Evolutionary conservation across 2,797 vertebrate genomes (phyloP), one percentile per base, ranked within the genome.

Genomic region (Xyrichtys novacula): DNA sequence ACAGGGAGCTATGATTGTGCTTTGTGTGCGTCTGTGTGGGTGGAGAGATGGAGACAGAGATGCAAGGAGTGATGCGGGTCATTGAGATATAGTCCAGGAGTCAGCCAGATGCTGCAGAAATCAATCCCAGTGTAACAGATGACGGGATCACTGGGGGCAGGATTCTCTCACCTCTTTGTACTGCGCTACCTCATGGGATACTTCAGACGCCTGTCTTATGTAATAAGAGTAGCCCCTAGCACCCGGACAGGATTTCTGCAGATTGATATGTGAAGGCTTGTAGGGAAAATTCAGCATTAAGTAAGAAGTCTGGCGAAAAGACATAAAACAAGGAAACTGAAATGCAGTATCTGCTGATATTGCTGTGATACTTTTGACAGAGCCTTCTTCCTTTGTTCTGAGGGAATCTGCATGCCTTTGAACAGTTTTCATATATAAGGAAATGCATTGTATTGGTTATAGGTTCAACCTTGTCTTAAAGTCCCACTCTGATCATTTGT

Each of bases 91-190:
- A 80, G 71, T 83, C 78, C 72, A 40, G 62, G 71, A 43, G 77
- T 65, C 52, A 78, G 72, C 65, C 83, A 86, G 84, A 81, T 86
- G 85, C 78, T 81, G 57, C 72, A 81, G 59, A 80, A 91, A 85
- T 86, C 83, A 74, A 76, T 87, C 71, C 57, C 46, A 54, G 70
- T 61, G 58, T 62, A 86, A 66, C 79, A 84, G 85, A 86, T 89
- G 83, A 78, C 39, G 36, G 69, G 75, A 89, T 86, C 74, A 80
- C 67, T 34, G 29, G 49, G 58, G 65, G 76, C 76, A 56, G 47
- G 78, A 58, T 69, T 77, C 47, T 56, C 59, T 87, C 73, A 75
- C 80, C 80, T 82, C 71, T 80, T 71, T 85, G 71, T 74, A 65
- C 71, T 58, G 46, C 3, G 1, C 26, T 60, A 2, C 34, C 83